phyloP scores from a whole-genome alignment of 2,113 vertebrate species.

The Leptobrachium ailaonicum region DNA sequence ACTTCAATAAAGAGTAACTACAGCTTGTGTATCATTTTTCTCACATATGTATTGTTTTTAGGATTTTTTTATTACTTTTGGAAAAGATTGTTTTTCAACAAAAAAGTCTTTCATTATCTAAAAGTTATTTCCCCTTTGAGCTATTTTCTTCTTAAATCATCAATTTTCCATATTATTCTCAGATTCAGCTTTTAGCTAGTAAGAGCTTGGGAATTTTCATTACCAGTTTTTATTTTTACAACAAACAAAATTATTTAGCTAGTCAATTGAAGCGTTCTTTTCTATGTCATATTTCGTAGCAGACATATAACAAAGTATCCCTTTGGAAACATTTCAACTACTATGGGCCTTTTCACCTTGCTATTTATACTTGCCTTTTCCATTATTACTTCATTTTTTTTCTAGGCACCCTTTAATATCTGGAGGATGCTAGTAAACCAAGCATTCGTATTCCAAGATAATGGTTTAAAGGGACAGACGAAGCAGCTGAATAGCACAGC shows the following conservation, averaged over 20 bases:
- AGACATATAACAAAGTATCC: background rate
- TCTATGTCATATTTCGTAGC: constrained; percentile 4
- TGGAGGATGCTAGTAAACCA: too few species aligned
- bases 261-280: constrained; percentile 23
- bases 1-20: background rate
- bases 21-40: background rate
- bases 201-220: background rate
- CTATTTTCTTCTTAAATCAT: constrained; percentile 21
- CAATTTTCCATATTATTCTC: constrained; percentile 13
- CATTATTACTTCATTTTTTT: too few species aligned
- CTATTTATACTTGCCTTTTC: too few species aligned
- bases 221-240: background rate
- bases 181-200: constrained; percentile 5
- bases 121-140: constrained; percentile 35
- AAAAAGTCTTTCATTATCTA: background rate
- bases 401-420: too few species aligned
- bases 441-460: too few species aligned
- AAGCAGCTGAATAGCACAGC: too few species aligned
- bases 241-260: constrained; percentile 3
- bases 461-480: too few species aligned
- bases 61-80: constrained; percentile 4
- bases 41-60: constrained; percentile 14
- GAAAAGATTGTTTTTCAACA: constrained; percentile 7
- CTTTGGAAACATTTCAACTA: too few species aligned
- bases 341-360: too few species aligned